A percentile compares a stretch with the other conserved stretches of the same genome.
Conservation (phyloP, 2,888 invertebrate genomes). For the Aleiodes leptofemur region DNA sequence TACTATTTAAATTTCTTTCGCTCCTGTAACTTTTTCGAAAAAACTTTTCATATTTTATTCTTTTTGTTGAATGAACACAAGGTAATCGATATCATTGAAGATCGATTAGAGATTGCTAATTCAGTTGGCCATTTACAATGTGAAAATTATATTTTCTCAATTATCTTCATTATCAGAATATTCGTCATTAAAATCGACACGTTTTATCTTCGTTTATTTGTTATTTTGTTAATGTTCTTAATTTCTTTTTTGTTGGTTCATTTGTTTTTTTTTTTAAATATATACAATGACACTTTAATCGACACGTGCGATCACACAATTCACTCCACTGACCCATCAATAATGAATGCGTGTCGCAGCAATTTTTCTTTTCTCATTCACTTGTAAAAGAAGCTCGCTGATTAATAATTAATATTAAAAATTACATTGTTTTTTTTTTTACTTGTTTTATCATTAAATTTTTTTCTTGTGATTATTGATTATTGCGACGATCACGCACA, state of each 20-base stretch:
- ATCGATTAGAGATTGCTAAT: slow-evolving; percentile 37
- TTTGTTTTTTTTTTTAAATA: background rate
- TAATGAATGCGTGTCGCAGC: slow-evolving; percentile 22
- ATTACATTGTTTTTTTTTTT: slow-evolving; percentile 8
- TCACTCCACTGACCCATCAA: slow-evolving; percentile 28
- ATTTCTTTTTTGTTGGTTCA: background rate
- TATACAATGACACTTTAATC: slow-evolving; percentile 16
- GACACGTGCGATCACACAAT: slow-evolving; percentile 21
- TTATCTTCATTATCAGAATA: slow-evolving; percentile 5
- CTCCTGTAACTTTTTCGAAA: slow-evolving; percentile 8
- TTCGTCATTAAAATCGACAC: slow-evolving; percentile 20
- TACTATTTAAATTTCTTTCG: slow-evolving; percentile 27
- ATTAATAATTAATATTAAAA: slow-evolving; percentile 31
- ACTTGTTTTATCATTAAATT: background rate
- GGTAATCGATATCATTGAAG: slow-evolving; percentile 35
- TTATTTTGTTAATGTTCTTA: too few relatives aligned
- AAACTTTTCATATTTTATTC: slow-evolving; percentile 2
- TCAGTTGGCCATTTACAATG: slow-evolving; percentile 39
- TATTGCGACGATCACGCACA: slow-evolving; percentile 38
- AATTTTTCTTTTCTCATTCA: slow-evolving; percentile 19
- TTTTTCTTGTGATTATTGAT: slow-evolving; percentile 24
- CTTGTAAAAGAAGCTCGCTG: slow-evolving; percentile 39
- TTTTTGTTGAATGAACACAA: slow-evolving; percentile 39
- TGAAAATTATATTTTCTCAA: slow-evolving; percentile 26
- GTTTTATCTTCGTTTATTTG: slow-evolving; percentile 15